Percentiles rank a stretch among this genome's conserved stretches.
phyloP scores from a whole-genome alignment of 2,113 vertebrate species.

The Rhea pennata region DNA sequence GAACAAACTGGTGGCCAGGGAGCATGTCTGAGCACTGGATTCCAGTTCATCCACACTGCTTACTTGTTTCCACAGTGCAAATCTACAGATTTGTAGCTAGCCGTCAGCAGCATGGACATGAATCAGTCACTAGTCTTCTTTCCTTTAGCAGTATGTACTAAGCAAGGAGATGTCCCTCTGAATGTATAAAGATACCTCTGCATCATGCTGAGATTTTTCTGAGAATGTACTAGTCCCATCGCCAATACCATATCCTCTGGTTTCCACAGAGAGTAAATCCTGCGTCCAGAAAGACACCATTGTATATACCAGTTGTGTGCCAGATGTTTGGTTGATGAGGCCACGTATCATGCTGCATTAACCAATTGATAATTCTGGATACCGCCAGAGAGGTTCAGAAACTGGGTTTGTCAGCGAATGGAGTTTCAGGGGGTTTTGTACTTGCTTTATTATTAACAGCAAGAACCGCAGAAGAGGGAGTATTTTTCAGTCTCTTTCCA shows the following conservation, averaged over 20 bases:
- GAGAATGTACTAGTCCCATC: background rate
- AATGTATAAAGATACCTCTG: too few species aligned
- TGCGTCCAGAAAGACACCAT: background rate
- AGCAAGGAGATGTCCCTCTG: background rate
- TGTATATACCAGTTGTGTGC: background rate
- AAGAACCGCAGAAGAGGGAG: background rate
- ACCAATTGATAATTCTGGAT: background rate
- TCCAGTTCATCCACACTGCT: background rate
- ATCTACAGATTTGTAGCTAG: background rate
- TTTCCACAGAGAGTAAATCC: background rate
- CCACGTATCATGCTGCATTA: accelerated
- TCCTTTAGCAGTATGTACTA: background rate
- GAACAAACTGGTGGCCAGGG: background rate
- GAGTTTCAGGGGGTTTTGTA: background rate
- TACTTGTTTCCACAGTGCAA: background rate
- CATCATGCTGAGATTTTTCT: background rate
- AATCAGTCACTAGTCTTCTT: background rate
- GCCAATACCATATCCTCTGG: accelerated
- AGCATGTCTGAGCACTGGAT: background rate
- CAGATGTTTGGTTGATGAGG: accelerated
- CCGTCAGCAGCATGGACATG: accelerated
- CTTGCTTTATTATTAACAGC: background rate
- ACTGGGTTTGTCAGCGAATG: background rate
- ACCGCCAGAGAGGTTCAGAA: background rate
- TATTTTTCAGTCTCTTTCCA: background rate